Percentiles rank a stretch among this genome's conserved stretches.
Conservation (phyloP, 2,797 vertebrate species). For the Myotis findleyi region DNA sequence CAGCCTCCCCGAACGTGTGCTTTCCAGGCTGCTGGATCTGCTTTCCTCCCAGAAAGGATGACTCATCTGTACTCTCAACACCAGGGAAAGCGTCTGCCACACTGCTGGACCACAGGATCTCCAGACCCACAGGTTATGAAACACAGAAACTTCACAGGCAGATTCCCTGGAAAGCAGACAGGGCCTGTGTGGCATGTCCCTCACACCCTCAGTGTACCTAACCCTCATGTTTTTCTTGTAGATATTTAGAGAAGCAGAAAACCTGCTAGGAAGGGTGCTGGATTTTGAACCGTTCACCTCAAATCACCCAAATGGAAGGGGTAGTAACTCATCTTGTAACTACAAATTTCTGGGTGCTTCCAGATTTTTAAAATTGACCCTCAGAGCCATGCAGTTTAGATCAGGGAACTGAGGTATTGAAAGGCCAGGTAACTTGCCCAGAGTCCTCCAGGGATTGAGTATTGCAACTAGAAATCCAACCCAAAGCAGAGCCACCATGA, state of each 20-base stretch:
- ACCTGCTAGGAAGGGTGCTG: background rate
- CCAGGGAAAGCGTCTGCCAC: background rate
- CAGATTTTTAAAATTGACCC: background rate
- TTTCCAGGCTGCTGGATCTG: slow-evolving; percentile 36
- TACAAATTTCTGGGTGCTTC: background rate
- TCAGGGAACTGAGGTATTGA: background rate
- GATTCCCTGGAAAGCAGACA: slow-evolving; percentile 70
- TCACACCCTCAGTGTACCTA: background rate
- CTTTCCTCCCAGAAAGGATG: slow-evolving; percentile 47
- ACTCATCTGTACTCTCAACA: slow-evolving; percentile 24
- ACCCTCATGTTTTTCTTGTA: background rate
- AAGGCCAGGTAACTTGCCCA: background rate
- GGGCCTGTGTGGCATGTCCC: background rate
- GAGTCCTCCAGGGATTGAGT: background rate
- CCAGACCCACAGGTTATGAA: background rate
- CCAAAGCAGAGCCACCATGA: background rate
- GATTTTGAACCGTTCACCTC: background rate
- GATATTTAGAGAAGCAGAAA: background rate
- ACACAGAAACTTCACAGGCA: background rate
- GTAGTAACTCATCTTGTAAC: background rate
- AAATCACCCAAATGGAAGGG: background rate
- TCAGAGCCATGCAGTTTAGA: background rate
- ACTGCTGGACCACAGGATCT: background rate
- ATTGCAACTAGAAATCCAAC: background rate
- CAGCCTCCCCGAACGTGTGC: slow-evolving; percentile 58